Evolutionary conservation across 2,113 vertebrate genomes (phyloP), one percentile per base, ranked within the genome.

Genomic region (Aldabrachelys gigantea): DNA sequence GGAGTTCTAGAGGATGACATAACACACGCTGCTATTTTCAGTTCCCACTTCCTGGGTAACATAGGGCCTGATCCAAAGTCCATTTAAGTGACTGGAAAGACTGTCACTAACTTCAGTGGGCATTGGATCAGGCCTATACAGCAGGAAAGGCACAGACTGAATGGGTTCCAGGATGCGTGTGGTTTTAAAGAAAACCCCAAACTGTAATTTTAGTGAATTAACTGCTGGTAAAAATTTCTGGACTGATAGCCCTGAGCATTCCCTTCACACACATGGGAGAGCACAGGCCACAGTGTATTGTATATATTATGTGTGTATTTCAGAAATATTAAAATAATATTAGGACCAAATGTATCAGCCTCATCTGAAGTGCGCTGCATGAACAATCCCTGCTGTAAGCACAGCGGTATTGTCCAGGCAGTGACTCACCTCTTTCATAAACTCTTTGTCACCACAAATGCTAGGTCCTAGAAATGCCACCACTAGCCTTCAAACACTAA

Each of bases 371-470:
- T 31, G 6, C 1, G 0, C 29, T 1, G 19, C 75, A 84, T 83
- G 75, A 24, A 83, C 80, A 56, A 25, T 50, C 72, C 69, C 52
- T 31, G 56, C 85, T 50, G 13, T 47, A 69, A 92, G 85, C 50
- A 19, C 54, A 80, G 93, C 44, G 54, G 54, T 95, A 84, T 95
- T 91, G 92, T 82, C 41, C 59, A 69, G 92, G 93, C 95, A 92
- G 52, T 95, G 90, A 97, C 89, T 96, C 94, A 96, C 57, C 65
- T 62, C 54, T 88, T 82, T 95, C 96, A 95, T 92, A 93, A 95
- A 92, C 95, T 95, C 82, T 95, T 82, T 93, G 88, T 96, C 85
- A 96, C 93, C 88, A 56, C 86, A 85, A 97, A 94, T 44, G 38
- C 69, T 92, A 88, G 57, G 79, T 50, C 82, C 80, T 87, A 85